These are phyloP conservation scores for Periophthalmodon schlosseri DNA, from an alignment of 2,113 vertebrate species.

Conservation along the genomic window DNA sequence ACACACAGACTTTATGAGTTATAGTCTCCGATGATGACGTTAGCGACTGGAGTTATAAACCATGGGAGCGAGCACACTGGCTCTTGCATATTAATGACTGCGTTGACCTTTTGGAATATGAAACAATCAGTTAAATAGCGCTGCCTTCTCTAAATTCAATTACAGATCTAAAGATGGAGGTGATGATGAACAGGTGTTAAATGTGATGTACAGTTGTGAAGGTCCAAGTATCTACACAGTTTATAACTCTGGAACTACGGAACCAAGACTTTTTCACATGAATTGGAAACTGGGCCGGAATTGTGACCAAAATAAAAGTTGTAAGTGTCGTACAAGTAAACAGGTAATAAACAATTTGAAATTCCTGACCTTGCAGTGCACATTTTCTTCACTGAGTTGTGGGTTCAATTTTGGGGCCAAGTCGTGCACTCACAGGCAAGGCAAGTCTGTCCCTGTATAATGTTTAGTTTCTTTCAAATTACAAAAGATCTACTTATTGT, in stretches of 20 bases:
- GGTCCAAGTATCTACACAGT: not conserved
- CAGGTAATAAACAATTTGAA: not conserved
- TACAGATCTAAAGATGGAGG: slow-evolving; percentile 5
- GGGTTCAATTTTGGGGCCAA: too few species aligned
- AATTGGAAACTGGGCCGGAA: not conserved
- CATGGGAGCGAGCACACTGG: not conserved
- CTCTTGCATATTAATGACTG: slow-evolving; percentile 13
- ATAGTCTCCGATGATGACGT: not conserved
- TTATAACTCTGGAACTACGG: not conserved
- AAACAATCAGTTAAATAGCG: slow-evolving; percentile 1
- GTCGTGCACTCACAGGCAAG: too few species aligned
- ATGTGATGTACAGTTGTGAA: not conserved
- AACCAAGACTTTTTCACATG: not conserved
- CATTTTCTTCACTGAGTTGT: not conserved
- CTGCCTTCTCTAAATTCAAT: slow-evolving; percentile 1
- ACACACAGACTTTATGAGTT: not conserved
- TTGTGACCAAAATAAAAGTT: not conserved
- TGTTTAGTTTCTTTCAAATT: too few species aligned
- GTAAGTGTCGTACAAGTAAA: not conserved
- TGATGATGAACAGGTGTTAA: slow-evolving; percentile 6
- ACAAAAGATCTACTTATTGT: too few species aligned
- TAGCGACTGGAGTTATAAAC: not conserved
- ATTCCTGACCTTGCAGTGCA: not conserved
- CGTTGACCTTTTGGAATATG: slow-evolving; percentile 5
- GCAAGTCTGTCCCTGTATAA: too few species aligned